A percentile compares a stretch with the other conserved stretches of the same genome.
Evolutionary conservation across 2,113 vertebrate genomes (phyloP).

Genomic region (Dascyllus trimaculatus): DNA sequence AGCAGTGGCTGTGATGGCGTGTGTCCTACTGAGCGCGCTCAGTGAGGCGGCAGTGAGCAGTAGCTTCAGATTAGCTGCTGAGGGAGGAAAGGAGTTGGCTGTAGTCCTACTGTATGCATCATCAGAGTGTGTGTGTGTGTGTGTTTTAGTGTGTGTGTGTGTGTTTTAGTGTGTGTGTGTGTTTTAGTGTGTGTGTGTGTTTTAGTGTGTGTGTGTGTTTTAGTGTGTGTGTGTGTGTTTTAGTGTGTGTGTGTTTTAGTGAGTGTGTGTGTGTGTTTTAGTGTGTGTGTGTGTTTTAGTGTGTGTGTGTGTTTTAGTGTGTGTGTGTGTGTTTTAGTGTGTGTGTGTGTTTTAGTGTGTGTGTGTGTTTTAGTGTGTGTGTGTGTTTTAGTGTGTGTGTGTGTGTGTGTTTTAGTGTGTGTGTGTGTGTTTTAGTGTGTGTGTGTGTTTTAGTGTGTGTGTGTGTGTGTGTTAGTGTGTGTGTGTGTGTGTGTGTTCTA

Average conservation of each 20-base stretch:
- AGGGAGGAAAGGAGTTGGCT: conserved; percentile 79
- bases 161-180: conserved; percentile 27
- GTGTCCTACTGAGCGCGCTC: conserved; percentile 53
- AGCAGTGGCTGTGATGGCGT: conserved; percentile 31
- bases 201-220: conserved; percentile 27
- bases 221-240: conserved; percentile 16
- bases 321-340: conserved; percentile 7
- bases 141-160: conserved; percentile 24
- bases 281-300: conserved; percentile 10
- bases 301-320: conserved; percentile 35
- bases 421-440: conserved; percentile 4
- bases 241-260: neutral
- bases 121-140: conserved; percentile 38
- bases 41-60: conserved; percentile 75
- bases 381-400: conserved; percentile 17
- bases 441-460: conserved; percentile 23
- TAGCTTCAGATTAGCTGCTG: conserved; percentile 76
- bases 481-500: neutral
- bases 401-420: conserved; percentile 36
- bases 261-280: neutral
- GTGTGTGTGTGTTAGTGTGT: conserved; percentile 25
- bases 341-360: conserved; percentile 19
- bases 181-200: conserved; percentile 8
- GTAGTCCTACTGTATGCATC: conserved; percentile 75
- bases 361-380: conserved; percentile 19